These are phyloP conservation scores for Hippoglossus hippoglossus DNA, from an alignment of 2,797 vertebrate species.

Conservation along the genomic window DNA sequence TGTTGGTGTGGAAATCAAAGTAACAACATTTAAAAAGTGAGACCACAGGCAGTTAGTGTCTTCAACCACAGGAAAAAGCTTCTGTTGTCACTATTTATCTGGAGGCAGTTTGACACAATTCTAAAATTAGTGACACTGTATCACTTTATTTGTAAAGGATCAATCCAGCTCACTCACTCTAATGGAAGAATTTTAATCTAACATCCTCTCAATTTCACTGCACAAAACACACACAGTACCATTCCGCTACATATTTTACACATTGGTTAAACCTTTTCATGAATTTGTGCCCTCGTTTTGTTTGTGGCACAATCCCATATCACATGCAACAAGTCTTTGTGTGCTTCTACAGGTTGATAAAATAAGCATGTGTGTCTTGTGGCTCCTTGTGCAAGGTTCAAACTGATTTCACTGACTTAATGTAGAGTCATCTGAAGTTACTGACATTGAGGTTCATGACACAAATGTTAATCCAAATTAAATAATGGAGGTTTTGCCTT, in stretches of 20 bases:
- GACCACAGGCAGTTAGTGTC: conserved; percentile 6
- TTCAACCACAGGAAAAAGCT: conserved; percentile 7
- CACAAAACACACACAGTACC: conserved; percentile 9
- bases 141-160: conserved; percentile 22
- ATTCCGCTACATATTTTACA: background rate
- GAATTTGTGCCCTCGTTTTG: background rate
- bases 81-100: conserved; percentile 5
- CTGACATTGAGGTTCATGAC: background rate
- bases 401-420: background rate
- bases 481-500: background rate
- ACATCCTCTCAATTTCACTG: background rate
- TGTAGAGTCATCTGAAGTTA: background rate
- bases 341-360: background rate
- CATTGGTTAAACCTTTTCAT: background rate
- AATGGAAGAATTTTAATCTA: conserved; percentile 24
- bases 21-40: background rate
- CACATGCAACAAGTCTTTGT: background rate
- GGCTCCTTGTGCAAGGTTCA: background rate
- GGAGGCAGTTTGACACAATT: conserved; percentile 18
- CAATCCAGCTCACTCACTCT: conserved; percentile 1
- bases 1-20: conserved; percentile 34
- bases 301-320: background rate
- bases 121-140: no score
- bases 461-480: background rate
- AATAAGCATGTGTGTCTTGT: background rate